Conservation (phyloP, 1,140 invertebrate species). For the Heliconius hermathena region DNA sequence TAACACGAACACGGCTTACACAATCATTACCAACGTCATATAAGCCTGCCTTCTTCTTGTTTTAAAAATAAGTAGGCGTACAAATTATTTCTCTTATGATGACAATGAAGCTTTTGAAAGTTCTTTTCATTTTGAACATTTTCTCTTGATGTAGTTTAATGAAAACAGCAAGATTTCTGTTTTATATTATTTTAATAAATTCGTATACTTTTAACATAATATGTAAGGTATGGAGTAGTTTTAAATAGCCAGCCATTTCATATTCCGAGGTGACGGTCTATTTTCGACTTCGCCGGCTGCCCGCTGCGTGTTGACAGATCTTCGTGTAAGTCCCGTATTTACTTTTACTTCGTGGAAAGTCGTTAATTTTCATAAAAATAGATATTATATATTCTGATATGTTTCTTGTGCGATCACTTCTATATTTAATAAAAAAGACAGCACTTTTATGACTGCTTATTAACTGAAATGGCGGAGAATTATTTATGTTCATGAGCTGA, state of each 20-base stretch:
- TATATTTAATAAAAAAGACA: background rate
- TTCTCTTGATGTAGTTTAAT: background rate
- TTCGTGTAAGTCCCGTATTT: slow-evolving; percentile 34
- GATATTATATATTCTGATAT: background rate
- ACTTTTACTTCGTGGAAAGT: slow-evolving; percentile 25
- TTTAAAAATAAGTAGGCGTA: slow-evolving; percentile 20
- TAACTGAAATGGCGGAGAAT: too few species aligned
- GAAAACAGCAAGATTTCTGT: background rate
- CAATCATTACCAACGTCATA: slow-evolving; percentile 23
- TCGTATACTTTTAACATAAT: background rate
- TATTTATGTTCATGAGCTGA: too few species aligned
- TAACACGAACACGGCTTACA: slow-evolving; percentile 11
- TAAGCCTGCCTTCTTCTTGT: slow-evolving; percentile 19
- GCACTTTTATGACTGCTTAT: too few species aligned
- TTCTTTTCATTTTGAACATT: slow-evolving; percentile 2
- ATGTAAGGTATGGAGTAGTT: slow-evolving; percentile 46
- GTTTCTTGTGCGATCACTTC: background rate
- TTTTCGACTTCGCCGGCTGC: slow-evolving; percentile 51
- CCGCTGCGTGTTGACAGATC: slow-evolving; percentile 49
- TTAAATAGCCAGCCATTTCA: slow-evolving; percentile 63
- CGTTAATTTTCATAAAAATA: slow-evolving; percentile 11
- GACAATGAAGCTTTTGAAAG: background rate
- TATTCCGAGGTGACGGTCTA: slow-evolving; percentile 69
- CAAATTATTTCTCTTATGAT: background rate
- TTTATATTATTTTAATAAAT: background rate